Conservation (phyloP, 1,140 invertebrate genomes). For the Ectropis grisescens region DNA sequence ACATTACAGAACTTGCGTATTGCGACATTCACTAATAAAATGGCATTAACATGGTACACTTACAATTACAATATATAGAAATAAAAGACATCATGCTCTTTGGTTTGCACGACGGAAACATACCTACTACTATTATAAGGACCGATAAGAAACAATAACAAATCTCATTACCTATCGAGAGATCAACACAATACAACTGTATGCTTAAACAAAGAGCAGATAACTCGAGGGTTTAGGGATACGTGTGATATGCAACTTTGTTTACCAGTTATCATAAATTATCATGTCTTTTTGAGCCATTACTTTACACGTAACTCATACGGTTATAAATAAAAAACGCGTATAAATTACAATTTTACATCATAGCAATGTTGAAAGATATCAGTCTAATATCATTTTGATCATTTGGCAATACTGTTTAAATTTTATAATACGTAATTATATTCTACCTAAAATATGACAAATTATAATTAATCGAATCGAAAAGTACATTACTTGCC, state of each 20-base stretch:
- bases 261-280: constrained; percentile 9
- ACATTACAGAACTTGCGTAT: constrained; percentile 52
- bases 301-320: constrained; percentile 3
- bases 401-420: constrained; percentile 68
- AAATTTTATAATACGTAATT: constrained; percentile 34
- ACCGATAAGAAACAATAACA: constrained; percentile 31
- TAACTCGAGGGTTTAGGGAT: background rate
- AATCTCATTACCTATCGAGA: constrained; percentile 49
- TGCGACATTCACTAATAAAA: constrained; percentile 59
- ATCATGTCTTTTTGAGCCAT: constrained; percentile 9
- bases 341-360: background rate
- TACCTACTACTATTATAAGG: constrained; percentile 29
- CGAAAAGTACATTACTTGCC: constrained; percentile 35
- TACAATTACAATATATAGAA: constrained; percentile 58
- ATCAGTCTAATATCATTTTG: constrained; percentile 64
- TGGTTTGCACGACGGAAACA: constrained; percentile 67
- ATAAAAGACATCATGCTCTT: constrained; percentile 68
- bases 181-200: constrained; percentile 53
- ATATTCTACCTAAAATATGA: constrained; percentile 25
- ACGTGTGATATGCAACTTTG: constrained; percentile 50
- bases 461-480: constrained; percentile 43
- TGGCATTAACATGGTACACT: constrained; percentile 64
- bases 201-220: constrained; percentile 14
- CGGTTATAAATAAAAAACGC: constrained; percentile 7
- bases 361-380: constrained; percentile 26